A percentile compares a stretch with the other conserved stretches of the same genome.
These are phyloP conservation scores for Trichoplusia ni DNA, from an alignment of 1,140 invertebrate species.

Conservation along the genomic window DNA sequence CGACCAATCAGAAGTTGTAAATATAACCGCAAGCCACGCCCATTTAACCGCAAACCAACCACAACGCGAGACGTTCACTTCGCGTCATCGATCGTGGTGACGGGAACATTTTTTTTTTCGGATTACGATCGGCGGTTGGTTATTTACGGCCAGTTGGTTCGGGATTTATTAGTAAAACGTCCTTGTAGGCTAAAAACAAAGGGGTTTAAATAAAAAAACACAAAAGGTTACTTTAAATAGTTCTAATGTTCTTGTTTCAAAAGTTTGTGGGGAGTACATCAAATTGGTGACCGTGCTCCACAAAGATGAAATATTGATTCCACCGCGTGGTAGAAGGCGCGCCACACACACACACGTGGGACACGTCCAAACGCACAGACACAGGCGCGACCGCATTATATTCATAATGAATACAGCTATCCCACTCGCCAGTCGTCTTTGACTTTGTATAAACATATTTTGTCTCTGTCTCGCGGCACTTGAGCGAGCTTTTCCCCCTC, in stretches of 20 bases:
- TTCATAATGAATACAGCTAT: conserved; percentile 81
- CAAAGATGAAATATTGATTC: conserved; percentile 80
- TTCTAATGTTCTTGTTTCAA: background rate
- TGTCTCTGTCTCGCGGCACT: conserved; percentile 69
- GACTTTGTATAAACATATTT: conserved; percentile 81
- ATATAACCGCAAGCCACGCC: conserved; percentile 78
- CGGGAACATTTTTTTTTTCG: conserved; percentile 62
- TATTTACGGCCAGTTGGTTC: conserved; percentile 33
- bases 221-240: background rate
- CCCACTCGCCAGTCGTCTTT: conserved; percentile 78
- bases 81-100: conserved; percentile 70
- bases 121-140: conserved; percentile 37
- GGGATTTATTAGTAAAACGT: conserved; percentile 17
- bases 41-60: conserved; percentile 78
- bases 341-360: conserved; percentile 55
- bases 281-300: conserved; percentile 26
- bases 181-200: too few species aligned
- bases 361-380: conserved; percentile 67
- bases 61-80: conserved; percentile 76
- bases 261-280: background rate
- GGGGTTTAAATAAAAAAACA: background rate
- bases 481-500: conserved; percentile 53
- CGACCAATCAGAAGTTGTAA: conserved; percentile 74
- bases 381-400: conserved; percentile 77
- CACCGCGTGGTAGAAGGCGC: conserved; percentile 62